phyloP scores from a whole-genome alignment of 2,888 invertebrate species.

The Drosophila cyrtoloma region DNA sequence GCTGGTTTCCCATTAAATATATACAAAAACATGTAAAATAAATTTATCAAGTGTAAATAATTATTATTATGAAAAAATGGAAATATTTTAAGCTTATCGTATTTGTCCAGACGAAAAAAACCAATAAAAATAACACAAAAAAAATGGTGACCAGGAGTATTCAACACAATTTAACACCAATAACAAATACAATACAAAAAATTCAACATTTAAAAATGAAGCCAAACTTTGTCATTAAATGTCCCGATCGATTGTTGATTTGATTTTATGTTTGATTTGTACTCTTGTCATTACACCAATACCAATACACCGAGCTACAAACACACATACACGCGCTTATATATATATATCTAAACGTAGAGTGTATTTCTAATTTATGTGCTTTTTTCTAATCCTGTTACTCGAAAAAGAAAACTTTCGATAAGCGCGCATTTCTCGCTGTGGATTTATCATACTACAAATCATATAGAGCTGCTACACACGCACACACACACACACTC shows the following conservation, averaged over 20 bases:
- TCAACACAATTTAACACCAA: conserved; percentile 13
- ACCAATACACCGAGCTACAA: neutral
- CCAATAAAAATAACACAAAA: neutral
- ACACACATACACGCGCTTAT: conserved; percentile 16
- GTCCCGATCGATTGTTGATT: conserved; percentile 71
- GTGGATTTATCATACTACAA: conserved; percentile 32
- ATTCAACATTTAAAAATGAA: neutral
- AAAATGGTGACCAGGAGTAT: conserved; percentile 6
- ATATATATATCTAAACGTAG: conserved; percentile 15
- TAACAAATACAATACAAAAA: conserved; percentile 14
- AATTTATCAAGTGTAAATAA: conserved; percentile 10
- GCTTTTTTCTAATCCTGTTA: conserved; percentile 52
- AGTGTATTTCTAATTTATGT: conserved; percentile 61
- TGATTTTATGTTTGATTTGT: conserved; percentile 53
- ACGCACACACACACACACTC: conserved; percentile 5
- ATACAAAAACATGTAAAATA: conserved; percentile 1
- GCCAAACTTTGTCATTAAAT: conserved; percentile 63
- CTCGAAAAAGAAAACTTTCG: conserved; percentile 16
- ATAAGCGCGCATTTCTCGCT: conserved; percentile 42
- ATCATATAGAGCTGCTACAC: conserved; percentile 29
- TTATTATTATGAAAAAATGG: neutral
- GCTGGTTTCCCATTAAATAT: conserved; percentile 7
- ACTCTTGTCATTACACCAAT: conserved; percentile 45
- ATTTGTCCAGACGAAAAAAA: neutral
- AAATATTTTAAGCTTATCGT: neutral